Evolutionary conservation across 2,113 vertebrate genomes (phyloP), one percentile per base, ranked within the genome.

Genomic region (Sterrhoptilus dennistouni): DNA sequence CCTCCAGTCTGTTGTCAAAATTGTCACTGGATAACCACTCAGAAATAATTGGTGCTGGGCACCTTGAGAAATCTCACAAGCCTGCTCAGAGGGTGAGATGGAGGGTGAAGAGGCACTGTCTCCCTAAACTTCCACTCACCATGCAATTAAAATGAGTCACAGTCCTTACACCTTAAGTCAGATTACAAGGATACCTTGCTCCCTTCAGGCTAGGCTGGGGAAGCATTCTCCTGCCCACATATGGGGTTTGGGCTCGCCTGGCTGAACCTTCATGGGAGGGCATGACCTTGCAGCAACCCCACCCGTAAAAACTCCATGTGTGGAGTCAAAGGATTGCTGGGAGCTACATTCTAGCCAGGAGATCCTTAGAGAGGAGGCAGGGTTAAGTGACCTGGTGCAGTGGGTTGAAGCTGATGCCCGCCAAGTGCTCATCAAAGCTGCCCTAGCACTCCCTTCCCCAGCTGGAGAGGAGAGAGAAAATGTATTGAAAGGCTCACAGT

Each of bases 221-320:
- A 83, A 79, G 36, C 18, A 7, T 85, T 72, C 42, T 71, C 18
- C 64, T 63, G 49, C 56, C 69, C 54, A 91, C 40, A 21, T 6
- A 11, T 8, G 5, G 33, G n/a, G 9, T 33, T 77, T 22, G 3
- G 24, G 35, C 53, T 87, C 0, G 0, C 33, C 47, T 35, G 15
- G 56, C 47, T 90, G 54, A 85, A 57, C 23, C 36, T 35, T 68
- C 44, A 23, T 4, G 16, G 33, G 33, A 93, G 29, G 49, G 27
- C 53, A 75, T 1, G 10, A 63, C 50, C 63, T 80, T 45, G 33
- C 42, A 66, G 68, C 18, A 20, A 18, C 42, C 14, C 31, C 53
- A 4, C 21, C 11, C 60, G 24, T 31, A 35, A 68, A 78, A 95
- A 56, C 36, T 72, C 61, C 57, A 2, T 17, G 5, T 3, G 9